phyloP scores from a whole-genome alignment of 2,797 vertebrate genomes.

The Varecia variegata region DNA sequence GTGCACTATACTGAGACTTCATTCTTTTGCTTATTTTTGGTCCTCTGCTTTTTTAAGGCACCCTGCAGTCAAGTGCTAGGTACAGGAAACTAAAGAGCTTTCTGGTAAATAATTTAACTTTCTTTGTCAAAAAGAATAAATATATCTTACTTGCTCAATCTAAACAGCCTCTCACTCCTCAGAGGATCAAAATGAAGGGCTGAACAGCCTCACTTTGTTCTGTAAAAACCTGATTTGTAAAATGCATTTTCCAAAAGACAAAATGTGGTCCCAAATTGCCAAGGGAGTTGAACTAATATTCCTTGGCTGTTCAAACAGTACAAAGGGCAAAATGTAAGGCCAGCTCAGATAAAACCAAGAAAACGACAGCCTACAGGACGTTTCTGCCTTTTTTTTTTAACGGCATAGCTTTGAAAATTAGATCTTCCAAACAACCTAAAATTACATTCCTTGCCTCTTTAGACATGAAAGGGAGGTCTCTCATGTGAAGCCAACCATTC shows the following conservation, averaged over 20 bases:
- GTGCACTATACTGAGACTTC: conserved; percentile 52
- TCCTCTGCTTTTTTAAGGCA: conserved; percentile 66
- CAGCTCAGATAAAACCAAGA: conserved; percentile 40
- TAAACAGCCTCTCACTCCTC: conserved; percentile 65
- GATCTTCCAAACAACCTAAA: conserved; percentile 54
- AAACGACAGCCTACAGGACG: not conserved
- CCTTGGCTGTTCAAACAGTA: not conserved
- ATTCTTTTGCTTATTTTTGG: conserved; percentile 70
- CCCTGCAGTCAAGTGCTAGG: conserved; percentile 71
- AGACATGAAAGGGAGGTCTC: conserved; percentile 54
- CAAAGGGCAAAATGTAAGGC: conserved; percentile 36
- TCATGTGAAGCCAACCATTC: conserved; percentile 63
- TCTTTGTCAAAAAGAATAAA: conserved; percentile 74
- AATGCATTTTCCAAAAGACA: conserved; percentile 54
- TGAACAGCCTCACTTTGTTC: conserved; percentile 43
- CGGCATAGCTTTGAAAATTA: conserved; percentile 47
- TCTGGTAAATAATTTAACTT: conserved; percentile 68
- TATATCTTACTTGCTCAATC: conserved; percentile 64
- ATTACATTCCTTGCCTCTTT: conserved; percentile 50
- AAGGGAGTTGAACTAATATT: conserved; percentile 48
- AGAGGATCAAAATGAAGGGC: conserved; percentile 53
- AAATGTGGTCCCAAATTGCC: conserved; percentile 17
- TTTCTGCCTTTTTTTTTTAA: not conserved
- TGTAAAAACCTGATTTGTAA: conserved; percentile 48
- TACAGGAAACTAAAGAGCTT: conserved; percentile 66